phyloP scores from a whole-genome alignment of 2,888 invertebrate genomes.

The Gerosis bhagava region DNA sequence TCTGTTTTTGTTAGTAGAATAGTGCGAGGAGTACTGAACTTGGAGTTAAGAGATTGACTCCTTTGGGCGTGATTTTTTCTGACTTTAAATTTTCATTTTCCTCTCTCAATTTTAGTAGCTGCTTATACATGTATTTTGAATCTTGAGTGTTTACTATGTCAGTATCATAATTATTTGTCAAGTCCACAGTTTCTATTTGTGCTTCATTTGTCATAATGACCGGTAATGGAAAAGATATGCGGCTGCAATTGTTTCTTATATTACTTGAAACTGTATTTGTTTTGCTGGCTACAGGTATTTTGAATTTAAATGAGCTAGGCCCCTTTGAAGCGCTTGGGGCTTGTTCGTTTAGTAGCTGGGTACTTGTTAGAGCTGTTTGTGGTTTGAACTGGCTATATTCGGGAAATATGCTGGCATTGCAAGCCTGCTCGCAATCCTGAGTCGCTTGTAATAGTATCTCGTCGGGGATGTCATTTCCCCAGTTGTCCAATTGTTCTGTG shows the following conservation, averaged over 20 bases:
- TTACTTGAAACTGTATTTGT: slow-evolving; percentile 48
- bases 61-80: too few relatives aligned
- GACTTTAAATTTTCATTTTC: slow-evolving; percentile 68
- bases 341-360: slow-evolving; percentile 50
- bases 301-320: slow-evolving; percentile 57
- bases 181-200: slow-evolving; percentile 38
- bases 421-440: slow-evolving; percentile 70
- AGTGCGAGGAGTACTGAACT: too few relatives aligned
- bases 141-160: slow-evolving; percentile 60
- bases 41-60: too few relatives aligned
- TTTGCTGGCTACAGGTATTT: slow-evolving; percentile 52
- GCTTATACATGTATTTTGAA: slow-evolving; percentile 54
- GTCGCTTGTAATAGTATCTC: slow-evolving; percentile 72
- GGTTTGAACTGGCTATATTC: slow-evolving; percentile 67
- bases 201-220: slow-evolving; percentile 56
- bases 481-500: slow-evolving; percentile 47
- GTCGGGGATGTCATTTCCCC: slow-evolving; percentile 76
- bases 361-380: slow-evolving; percentile 64
- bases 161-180: slow-evolving; percentile 54
- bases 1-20: too few relatives aligned
- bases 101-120: slow-evolving; percentile 60
- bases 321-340: slow-evolving; percentile 55
- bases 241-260: slow-evolving; percentile 59
- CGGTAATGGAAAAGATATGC: slow-evolving; percentile 66
- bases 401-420: slow-evolving; percentile 50